These are phyloP conservation scores for Equus quagga DNA, from an alignment of 2,113 vertebrate genomes.

Conservation along the genomic window DNA sequence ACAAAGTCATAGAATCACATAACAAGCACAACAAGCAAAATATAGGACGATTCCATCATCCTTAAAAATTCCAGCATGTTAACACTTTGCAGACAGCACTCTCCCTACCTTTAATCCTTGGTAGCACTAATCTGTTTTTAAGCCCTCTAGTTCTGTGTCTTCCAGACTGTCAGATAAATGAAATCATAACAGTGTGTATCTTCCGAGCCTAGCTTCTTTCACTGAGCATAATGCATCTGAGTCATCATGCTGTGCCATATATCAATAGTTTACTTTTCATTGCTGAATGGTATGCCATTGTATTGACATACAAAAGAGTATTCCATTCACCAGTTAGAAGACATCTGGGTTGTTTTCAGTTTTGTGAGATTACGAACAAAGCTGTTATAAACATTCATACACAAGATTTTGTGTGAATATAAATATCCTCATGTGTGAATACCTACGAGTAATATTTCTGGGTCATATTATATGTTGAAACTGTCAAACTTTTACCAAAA, in stretches of 20 bases:
- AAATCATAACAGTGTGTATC: background rate
- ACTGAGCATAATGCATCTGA: background rate
- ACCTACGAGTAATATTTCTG: background rate
- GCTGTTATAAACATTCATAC: background rate
- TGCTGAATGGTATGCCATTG: no score
- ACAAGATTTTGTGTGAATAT: background rate
- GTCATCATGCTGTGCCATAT: no score
- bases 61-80: background rate
- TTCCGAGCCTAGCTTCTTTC: background rate
- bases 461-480: background rate
- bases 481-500: background rate
- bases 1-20: background rate
- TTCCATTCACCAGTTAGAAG: background rate
- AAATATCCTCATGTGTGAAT: background rate
- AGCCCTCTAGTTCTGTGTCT: background rate
- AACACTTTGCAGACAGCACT: background rate
- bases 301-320: background rate
- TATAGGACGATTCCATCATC: background rate
- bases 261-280: no score
- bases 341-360: background rate
- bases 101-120: background rate
- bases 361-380: background rate
- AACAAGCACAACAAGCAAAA: background rate
- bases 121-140: background rate
- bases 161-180: background rate